These are phyloP conservation scores for Plecotus auritus DNA, from an alignment of 2,113 vertebrate genomes.

Conservation along the genomic window DNA sequence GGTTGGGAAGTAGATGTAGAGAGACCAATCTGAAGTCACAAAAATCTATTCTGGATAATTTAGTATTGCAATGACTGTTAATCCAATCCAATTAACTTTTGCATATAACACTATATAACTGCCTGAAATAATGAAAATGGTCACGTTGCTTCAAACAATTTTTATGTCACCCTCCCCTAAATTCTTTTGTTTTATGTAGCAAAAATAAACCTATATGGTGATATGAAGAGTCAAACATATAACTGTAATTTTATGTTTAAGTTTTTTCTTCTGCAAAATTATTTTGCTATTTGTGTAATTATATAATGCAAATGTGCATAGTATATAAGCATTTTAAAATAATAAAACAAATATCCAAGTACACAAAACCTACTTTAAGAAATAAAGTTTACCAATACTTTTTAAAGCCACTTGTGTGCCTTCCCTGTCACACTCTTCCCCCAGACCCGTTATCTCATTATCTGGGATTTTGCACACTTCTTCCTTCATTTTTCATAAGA, in stretches of 20 bases:
- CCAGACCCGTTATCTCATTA: background rate
- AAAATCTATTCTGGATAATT: background rate
- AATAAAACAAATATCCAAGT: background rate
- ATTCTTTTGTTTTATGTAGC: background rate
- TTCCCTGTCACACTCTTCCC: background rate
- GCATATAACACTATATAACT: background rate
- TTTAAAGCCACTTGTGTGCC: background rate
- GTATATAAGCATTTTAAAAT: background rate
- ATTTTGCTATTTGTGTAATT: background rate
- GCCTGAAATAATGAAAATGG: background rate
- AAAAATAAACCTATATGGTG: background rate
- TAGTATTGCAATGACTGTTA: background rate
- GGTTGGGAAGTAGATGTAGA: background rate
- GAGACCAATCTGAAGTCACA: background rate
- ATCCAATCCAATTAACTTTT: background rate
- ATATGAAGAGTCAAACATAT: background rate
- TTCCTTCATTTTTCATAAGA: background rate
- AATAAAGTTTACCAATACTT: background rate
- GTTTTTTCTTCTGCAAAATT: background rate
- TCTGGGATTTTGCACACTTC: background rate
- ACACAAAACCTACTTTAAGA: background rate
- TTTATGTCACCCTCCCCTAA: background rate
- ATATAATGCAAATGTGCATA: background rate
- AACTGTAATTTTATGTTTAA: background rate
- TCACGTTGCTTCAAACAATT: background rate